Conservation (phyloP, 2,888 invertebrate species). For the Neoaliturus tenellus region DNA sequence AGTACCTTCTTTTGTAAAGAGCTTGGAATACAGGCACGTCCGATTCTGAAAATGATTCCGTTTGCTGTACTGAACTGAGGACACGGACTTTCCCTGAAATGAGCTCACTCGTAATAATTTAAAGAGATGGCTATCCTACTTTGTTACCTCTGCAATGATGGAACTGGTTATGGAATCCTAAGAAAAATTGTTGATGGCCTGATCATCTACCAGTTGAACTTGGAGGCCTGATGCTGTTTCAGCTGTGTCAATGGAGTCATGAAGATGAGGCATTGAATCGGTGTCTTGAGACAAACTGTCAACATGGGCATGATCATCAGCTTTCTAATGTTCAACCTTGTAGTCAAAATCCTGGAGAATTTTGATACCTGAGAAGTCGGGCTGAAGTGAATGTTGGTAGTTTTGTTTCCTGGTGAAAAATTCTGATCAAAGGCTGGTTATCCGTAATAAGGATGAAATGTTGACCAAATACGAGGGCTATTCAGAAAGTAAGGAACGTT, state of each 20-base stretch:
- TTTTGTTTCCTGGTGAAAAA: conserved; percentile 28
- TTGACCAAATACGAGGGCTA: no score
- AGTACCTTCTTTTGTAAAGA: conserved; percentile 59
- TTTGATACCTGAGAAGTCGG: conserved; percentile 46
- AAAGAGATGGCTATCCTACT: conserved; percentile 46
- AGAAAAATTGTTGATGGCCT: not conserved
- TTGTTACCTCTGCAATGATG: conserved; percentile 50
- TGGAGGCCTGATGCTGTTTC: not conserved
- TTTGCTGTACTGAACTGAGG: conserved; percentile 18
- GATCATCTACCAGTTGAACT: not conserved
- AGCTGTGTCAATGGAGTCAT: not conserved
- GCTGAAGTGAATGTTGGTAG: conserved; percentile 37
- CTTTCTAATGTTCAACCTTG: conserved; percentile 37
- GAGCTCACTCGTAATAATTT: not conserved
- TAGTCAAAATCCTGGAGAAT: conserved; percentile 21
- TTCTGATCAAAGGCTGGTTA: conserved; percentile 50
- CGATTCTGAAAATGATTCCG: conserved; percentile 54
- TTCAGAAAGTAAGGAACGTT: no score
- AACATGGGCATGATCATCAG: conserved; percentile 19
- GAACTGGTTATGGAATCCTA: conserved; percentile 50
- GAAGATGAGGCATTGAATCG: no score
- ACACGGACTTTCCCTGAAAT: not conserved
- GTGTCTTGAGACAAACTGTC: not conserved
- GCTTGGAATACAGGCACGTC: conserved; percentile 58
- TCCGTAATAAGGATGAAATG: conserved; percentile 55